Evolutionary conservation across 2,888 invertebrate genomes (phyloP).

Genomic region (Trichopoda pennipes): DNA sequence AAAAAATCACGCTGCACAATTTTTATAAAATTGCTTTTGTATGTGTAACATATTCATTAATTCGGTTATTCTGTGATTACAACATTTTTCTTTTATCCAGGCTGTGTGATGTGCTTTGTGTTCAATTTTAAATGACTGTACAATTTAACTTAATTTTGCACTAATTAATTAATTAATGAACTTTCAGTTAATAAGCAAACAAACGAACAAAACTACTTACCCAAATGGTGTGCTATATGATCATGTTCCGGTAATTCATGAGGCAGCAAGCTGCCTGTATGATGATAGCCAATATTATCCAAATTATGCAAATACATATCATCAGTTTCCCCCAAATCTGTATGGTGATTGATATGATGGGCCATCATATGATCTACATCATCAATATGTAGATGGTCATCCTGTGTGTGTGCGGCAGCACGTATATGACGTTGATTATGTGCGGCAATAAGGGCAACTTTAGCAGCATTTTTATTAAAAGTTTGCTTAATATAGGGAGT

Average conservation of each 20-base stretch:
- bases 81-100: too few species aligned
- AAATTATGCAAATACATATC: slow-evolving; percentile 68
- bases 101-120: too few species aligned
- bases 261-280: slow-evolving; percentile 64
- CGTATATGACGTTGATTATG: slow-evolving; percentile 44
- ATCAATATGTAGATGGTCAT: slow-evolving; percentile 59
- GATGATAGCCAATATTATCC: slow-evolving; percentile 65
- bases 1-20: too few species aligned
- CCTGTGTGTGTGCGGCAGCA: slow-evolving; percentile 59
- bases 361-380: slow-evolving; percentile 61
- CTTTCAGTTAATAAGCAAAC: neutral
- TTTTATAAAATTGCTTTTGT: too few species aligned
- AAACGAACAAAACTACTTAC: slow-evolving; percentile 70
- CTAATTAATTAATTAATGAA: neutral
- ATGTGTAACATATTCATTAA: too few species aligned
- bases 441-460: neutral
- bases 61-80: too few species aligned
- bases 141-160: neutral
- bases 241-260: slow-evolving; percentile 77
- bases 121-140: neutral
- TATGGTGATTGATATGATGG: slow-evolving; percentile 73
- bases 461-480: neutral
- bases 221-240: slow-evolving; percentile 78
- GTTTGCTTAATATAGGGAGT: slow-evolving; percentile 1
- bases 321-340: slow-evolving; percentile 67